A percentile compares a stretch with the other conserved stretches of the same genome.
These are phyloP conservation scores for Heliconius sara DNA, from an alignment of 2,888 invertebrate genomes.

Conservation along the genomic window DNA sequence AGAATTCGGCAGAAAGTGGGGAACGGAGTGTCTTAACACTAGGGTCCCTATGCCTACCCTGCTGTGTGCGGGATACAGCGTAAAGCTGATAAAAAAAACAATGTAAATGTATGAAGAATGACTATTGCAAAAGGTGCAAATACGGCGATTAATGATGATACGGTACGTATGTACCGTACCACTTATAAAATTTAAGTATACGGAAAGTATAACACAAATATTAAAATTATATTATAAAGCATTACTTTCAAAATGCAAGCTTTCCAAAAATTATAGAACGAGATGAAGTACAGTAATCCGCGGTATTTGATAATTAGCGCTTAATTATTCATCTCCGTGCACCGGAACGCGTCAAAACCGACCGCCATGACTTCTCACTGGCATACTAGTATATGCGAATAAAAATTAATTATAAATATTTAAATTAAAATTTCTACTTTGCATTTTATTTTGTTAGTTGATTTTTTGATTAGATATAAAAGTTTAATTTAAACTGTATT, in stretches of 20 bases:
- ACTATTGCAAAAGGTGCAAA: neutral
- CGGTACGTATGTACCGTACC: too few relatives aligned
- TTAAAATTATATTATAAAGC: neutral
- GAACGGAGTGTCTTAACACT: too few relatives aligned
- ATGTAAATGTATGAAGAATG: too few relatives aligned
- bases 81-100: too few relatives aligned
- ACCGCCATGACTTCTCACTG: conserved; percentile 49
- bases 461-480: conserved; percentile 1
- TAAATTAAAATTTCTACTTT: conserved; percentile 2
- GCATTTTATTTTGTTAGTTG: neutral
- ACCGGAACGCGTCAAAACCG: conserved; percentile 63
- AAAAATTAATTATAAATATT: conserved; percentile 8
- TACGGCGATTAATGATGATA: neutral
- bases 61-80: too few relatives aligned
- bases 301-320: conserved; percentile 70
- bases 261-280: conserved; percentile 23
- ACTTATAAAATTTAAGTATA: neutral
- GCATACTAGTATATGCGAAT: neutral
- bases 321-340: conserved; percentile 66
- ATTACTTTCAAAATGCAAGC: conserved; percentile 15
- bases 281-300: conserved; percentile 25
- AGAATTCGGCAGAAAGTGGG: too few relatives aligned
- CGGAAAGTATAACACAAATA: neutral
- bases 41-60: too few relatives aligned
- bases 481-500: neutral